phyloP scores from a whole-genome alignment of 2,888 invertebrate species.

The Agriopis leucophaearia region DNA sequence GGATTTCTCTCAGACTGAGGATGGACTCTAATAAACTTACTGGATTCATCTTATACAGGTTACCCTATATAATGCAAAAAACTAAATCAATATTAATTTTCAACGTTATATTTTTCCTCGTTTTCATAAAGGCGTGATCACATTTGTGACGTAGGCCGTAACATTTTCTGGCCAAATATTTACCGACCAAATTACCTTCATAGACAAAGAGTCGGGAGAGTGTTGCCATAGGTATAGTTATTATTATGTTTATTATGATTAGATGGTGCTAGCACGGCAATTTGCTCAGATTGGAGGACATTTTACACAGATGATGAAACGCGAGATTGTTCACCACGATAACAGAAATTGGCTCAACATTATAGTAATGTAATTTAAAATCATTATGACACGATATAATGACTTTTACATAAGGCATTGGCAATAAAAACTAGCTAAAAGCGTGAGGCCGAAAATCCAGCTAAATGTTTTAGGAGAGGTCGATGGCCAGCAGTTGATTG shows the following conservation, averaged over 20 bases:
- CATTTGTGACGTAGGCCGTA: slow-evolving; percentile 38
- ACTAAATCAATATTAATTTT: neutral
- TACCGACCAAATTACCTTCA: slow-evolving; percentile 53
- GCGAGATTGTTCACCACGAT: slow-evolving; percentile 14
- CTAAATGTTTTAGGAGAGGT: too few species aligned
- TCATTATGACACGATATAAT: too few species aligned
- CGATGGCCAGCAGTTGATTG: too few species aligned
- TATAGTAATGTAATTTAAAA: neutral
- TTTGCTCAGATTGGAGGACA: slow-evolving; percentile 54
- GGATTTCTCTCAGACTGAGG: too few species aligned
- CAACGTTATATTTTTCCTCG: neutral
- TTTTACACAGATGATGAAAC: slow-evolving; percentile 44
- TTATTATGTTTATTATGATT: slow-evolving; percentile 44
- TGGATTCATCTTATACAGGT: too few species aligned
- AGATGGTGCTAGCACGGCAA: slow-evolving; percentile 47
- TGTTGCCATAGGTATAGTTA: slow-evolving; percentile 38
- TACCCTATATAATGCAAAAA: neutral
- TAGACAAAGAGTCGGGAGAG: slow-evolving; percentile 49
- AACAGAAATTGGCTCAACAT: neutral
- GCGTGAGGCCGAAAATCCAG: too few species aligned
- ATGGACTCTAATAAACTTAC: too few species aligned
- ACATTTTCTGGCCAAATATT: slow-evolving; percentile 51
- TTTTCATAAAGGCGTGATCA: slow-evolving; percentile 5
- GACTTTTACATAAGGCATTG: too few species aligned
- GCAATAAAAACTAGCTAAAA: too few species aligned